Base-by-base conservation (phyloP, 92 coral and sea anemone genomes). In the Porites cylindrica region DNA sequence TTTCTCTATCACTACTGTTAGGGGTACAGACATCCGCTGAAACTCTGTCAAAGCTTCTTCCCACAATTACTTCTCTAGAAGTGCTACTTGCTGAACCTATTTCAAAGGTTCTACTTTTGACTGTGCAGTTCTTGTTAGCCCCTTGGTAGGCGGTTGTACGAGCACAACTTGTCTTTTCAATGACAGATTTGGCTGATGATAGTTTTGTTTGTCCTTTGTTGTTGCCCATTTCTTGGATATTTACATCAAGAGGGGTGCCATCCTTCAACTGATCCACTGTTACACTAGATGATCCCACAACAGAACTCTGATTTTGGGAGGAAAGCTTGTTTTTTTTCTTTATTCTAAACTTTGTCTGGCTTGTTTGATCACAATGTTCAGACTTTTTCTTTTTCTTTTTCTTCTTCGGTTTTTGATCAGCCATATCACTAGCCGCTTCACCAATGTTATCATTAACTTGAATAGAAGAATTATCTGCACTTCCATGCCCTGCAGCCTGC, bases 331-430 rank as follows among this genome's bases (percentile, higher is more conserved):
- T 87, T 54, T 86, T 91, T 84, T 94, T 92, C 87, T 94, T 94
- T 29, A 94, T 92, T 80, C 94, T 92, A 76, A 94, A 94, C 82
- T 82, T 90, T 43, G 98, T 94, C 80, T 94, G 98, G 66, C 98
- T 91, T 52, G 95, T 91, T 77, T 88, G 95, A 88, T 90, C 96
- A 84, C 84, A 89, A 61, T 81, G 87, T 78, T 71, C 78, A 58
- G 74, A 68, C 53, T 63, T 86, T 75, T 86, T 70, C 67, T 90
- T 92, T 83, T 79, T 85, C 89, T 88, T 94, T 43, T 80, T 88
- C 73, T 83, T 91, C 77, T 88, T 91, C 16, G 47, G 81, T 20
- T 18, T 84, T 20, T 47, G 13, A 23, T 51, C 76, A 70, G 51
- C 17, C 61, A 56, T 14, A 56, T 56, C 76, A 4, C 67, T 77